phyloP scores from a whole-genome alignment of 2,113 vertebrate species.

The Sturnus vulgaris region DNA sequence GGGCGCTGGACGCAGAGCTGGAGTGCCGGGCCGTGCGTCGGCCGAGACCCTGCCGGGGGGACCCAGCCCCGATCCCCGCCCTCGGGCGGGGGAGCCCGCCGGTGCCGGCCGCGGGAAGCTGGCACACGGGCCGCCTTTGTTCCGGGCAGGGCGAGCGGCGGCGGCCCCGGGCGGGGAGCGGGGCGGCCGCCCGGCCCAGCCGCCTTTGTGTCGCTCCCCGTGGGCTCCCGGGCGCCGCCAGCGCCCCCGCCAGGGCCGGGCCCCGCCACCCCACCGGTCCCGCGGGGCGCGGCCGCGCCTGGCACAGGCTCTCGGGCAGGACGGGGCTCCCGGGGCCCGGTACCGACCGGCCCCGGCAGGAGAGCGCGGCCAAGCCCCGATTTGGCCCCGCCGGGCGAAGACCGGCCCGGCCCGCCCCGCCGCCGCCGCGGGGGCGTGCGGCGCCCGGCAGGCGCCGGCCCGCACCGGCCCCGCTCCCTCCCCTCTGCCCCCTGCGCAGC shows the following conservation, averaged over 20 bases:
- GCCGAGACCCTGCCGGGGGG: not conserved
- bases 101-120: not conserved
- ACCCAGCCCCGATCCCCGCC: not conserved
- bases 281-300: not conserved
- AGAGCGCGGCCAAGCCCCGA: not conserved
- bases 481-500: too few species aligned
- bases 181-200: not conserved
- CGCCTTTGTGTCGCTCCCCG: not conserved
- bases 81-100: not conserved
- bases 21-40: not conserved
- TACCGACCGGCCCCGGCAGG: not conserved
- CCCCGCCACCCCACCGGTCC: not conserved
- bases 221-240: not conserved
- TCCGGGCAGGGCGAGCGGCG: not conserved
- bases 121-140: constrained; percentile 2
- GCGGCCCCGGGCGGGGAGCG: not conserved
- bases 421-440: not conserved
- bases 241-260: not conserved
- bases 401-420: not conserved
- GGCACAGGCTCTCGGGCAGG: not conserved
- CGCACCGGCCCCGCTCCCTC: not conserved
- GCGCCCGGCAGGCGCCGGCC: not conserved
- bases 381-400: not conserved
- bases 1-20: not conserved
- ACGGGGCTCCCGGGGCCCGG: not conserved